phyloP scores from a whole-genome alignment of 2,113 vertebrate species.

The Edolisoma coerulescens region DNA sequence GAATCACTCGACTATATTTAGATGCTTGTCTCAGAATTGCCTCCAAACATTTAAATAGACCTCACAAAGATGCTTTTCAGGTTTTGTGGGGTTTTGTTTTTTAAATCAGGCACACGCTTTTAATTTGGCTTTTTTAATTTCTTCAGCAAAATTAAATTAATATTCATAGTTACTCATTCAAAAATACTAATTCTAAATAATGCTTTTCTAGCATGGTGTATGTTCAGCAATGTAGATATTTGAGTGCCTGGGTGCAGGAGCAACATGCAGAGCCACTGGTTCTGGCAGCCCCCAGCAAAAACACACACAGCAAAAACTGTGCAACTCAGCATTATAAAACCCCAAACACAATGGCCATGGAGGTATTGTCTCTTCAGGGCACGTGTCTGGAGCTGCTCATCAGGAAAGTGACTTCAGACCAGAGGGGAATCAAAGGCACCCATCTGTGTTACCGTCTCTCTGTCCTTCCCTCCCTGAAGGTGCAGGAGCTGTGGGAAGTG shows the following conservation, averaged over 20 bases:
- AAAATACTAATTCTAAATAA: neutral
- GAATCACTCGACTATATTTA: constrained; percentile 54
- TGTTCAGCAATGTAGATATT: rapidly evolving
- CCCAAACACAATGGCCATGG: neutral
- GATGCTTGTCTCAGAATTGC: constrained; percentile 31
- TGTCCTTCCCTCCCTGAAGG: neutral
- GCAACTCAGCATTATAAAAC: neutral
- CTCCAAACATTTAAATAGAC: constrained; percentile 35
- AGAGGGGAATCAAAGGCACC: neutral
- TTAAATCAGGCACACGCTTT: neutral
- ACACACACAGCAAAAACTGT: rapidly evolving
- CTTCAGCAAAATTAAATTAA: neutral
- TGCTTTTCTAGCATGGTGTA: neutral
- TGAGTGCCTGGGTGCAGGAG: neutral
- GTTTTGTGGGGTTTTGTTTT: constrained; percentile 9
- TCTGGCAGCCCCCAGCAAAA: neutral
- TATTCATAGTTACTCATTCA: neutral
- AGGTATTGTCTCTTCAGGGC: neutral
- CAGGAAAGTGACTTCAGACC: neutral
- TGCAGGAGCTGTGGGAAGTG: neutral
- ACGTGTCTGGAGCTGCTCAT: rapidly evolving
- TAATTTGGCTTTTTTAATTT: neutral
- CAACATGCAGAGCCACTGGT: neutral
- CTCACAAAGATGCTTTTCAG: constrained; percentile 25
- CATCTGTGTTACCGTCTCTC: neutral